These are phyloP conservation scores for Steinernema scapterisci DNA, from an alignment of 2,888 invertebrate genomes.

Conservation along the genomic window DNA sequence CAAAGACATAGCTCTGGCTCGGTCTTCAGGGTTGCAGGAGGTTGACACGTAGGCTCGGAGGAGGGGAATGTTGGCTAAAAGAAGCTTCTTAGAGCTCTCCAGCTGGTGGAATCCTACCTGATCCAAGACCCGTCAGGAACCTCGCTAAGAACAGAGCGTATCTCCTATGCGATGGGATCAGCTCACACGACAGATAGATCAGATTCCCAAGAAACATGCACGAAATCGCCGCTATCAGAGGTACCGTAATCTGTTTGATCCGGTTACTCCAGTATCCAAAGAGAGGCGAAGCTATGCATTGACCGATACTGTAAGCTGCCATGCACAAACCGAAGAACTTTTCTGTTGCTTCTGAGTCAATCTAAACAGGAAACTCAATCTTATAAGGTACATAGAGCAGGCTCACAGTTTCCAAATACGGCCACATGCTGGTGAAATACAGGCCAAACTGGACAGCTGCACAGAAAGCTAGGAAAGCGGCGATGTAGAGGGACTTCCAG, in stretches of 20 bases:
- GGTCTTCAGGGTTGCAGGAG: constrained; percentile 1
- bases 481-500: constrained; percentile 35
- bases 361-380: constrained; percentile 30
- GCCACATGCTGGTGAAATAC: constrained; percentile 28
- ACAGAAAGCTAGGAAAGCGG: constrained; percentile 26
- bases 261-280: constrained; percentile 41
- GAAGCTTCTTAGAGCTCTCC: background rate
- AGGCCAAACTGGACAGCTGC: constrained; percentile 32
- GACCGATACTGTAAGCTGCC: constrained; percentile 37
- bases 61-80: background rate
- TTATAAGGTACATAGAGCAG: background rate
- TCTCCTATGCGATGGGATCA: background rate
- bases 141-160: constrained; percentile 35
- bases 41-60: constrained; percentile 4
- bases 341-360: constrained; percentile 40
- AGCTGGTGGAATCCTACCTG: constrained; percentile 30
- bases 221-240: background rate
- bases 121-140: constrained; percentile 40
- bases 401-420: constrained; percentile 29
- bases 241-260: background rate
- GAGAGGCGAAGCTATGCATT: constrained; percentile 40
- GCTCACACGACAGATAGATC: background rate
- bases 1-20: background rate
- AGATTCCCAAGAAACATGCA: constrained; percentile 35
- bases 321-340: constrained; percentile 44